A percentile compares a stretch with the other conserved stretches of the same genome.
phyloP scores from a whole-genome alignment of 2,797 vertebrate species.

The Malurus leucopterus region DNA sequence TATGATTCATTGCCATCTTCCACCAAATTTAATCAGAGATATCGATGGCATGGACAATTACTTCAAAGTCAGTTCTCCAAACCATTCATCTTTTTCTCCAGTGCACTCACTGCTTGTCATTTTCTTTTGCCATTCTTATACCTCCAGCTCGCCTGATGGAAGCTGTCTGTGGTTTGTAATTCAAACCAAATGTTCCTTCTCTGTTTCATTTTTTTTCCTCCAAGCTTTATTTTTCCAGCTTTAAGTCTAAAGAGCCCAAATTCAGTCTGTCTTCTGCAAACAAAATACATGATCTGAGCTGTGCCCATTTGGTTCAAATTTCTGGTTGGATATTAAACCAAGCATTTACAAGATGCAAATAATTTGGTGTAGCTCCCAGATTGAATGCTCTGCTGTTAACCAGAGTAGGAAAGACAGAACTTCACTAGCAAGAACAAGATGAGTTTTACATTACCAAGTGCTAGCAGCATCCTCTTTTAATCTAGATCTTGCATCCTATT shows the following conservation, averaged over 20 bases:
- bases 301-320: conserved; percentile 50
- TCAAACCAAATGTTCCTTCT: conserved; percentile 51
- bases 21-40: conserved; percentile 6
- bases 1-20: not conserved
- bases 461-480: not conserved
- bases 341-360: conserved; percentile 33
- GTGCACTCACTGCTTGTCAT: not conserved
- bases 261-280: conserved; percentile 25
- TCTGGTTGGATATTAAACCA: conserved; percentile 11
- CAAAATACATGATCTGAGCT: conserved; percentile 15
- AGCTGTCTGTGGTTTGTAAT: conserved; percentile 58
- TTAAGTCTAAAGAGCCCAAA: conserved; percentile 25
- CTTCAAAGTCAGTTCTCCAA: not conserved
- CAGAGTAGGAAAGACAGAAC: not conserved
- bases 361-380: not conserved
- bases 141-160: conserved; percentile 26
- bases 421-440: not conserved
- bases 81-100: not conserved
- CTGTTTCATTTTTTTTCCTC: not conserved
- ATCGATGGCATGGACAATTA: conserved; percentile 5
- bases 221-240: conserved; percentile 52
- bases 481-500: not conserved
- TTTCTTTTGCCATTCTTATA: conserved; percentile 43
- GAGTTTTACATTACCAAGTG: not conserved
- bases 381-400: not conserved